phyloP scores from a whole-genome alignment of 2,797 vertebrate genomes.

The Gymnodraco acuticeps region DNA sequence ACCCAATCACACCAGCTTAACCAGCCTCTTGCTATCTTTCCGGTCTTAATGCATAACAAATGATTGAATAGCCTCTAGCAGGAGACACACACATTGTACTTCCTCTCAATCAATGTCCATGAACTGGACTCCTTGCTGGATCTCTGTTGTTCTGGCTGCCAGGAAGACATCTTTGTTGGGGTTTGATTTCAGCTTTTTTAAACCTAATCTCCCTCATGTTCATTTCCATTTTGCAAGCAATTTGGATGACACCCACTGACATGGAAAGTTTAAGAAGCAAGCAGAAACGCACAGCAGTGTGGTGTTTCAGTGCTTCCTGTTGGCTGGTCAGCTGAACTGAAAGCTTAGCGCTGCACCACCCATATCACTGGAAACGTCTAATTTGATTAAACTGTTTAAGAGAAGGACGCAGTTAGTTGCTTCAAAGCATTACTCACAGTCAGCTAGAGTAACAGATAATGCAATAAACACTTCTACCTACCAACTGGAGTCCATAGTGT shows the following conservation, averaged over 20 bases:
- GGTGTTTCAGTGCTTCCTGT: slow-evolving; percentile 27
- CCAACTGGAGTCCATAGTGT: neutral
- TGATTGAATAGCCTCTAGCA: neutral
- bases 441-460: neutral
- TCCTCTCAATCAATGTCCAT: neutral
- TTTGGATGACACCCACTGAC: slow-evolving; percentile 29
- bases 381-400: slow-evolving; percentile 39
- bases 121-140: neutral
- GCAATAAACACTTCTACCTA: neutral
- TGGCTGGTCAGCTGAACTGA: slow-evolving; percentile 44
- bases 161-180: slow-evolving; percentile 5
- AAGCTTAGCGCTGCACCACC: slow-evolving; percentile 29
- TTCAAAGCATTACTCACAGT: slow-evolving; percentile 2
- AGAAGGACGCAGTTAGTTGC: slow-evolving; percentile 21
- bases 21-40: slow-evolving; percentile 1
- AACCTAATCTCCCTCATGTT: slow-evolving; percentile 8
- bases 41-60: neutral
- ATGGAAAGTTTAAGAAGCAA: slow-evolving; percentile 32
- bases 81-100: neutral
- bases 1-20: neutral
- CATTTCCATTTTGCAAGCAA: slow-evolving; percentile 40
- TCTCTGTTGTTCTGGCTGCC: slow-evolving; percentile 12
- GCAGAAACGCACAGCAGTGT: slow-evolving; percentile 38
- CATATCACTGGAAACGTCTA: slow-evolving; percentile 39
- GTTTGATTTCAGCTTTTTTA: slow-evolving; percentile 11